Percentiles rank a stretch among this genome's conserved stretches.
Evolutionary conservation across 2,888 invertebrate genomes (phyloP).

Genomic region (Strigamia maritima): DNA sequence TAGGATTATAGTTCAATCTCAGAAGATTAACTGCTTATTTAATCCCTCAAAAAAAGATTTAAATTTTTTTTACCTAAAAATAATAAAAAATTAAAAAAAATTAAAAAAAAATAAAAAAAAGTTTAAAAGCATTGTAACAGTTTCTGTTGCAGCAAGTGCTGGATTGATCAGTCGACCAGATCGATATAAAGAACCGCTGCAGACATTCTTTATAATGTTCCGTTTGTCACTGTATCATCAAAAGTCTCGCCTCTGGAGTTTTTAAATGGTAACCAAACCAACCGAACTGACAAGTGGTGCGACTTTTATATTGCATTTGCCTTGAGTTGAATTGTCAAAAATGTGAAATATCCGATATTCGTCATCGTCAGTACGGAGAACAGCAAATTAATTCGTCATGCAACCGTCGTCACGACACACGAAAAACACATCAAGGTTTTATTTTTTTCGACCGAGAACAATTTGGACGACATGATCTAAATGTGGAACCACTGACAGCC

Average conservation of each 20-base stretch:
- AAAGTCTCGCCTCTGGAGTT: not conserved
- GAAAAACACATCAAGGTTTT: slow-evolving; percentile 9
- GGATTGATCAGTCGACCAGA: slow-evolving; percentile 10
- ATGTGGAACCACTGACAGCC: not conserved
- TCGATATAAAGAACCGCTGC: slow-evolving; percentile 1
- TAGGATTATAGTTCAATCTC: not conserved
- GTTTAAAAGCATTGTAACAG: not conserved
- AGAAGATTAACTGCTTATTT: slow-evolving; percentile 11
- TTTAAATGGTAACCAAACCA: not conserved
- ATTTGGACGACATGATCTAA: not conserved
- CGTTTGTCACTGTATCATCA: slow-evolving; percentile 4
- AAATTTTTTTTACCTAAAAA: too few species aligned
- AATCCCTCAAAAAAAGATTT: not conserved
- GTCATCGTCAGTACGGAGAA: not conserved
- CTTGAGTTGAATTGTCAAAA: not conserved
- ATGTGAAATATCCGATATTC: not conserved
- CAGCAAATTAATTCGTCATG: slow-evolving; percentile 21
- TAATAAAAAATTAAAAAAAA: not conserved
- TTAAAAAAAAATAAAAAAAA: not conserved
- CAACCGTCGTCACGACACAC: slow-evolving; percentile 8
- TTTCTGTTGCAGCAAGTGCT: not conserved
- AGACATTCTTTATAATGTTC: not conserved
- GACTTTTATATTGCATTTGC: not conserved
- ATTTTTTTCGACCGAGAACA: not conserved
- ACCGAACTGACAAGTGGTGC: not conserved